A percentile compares a stretch with the other conserved stretches of the same genome.
Conservation (phyloP, 1,140 invertebrate genomes). For the Bombus affinis region DNA sequence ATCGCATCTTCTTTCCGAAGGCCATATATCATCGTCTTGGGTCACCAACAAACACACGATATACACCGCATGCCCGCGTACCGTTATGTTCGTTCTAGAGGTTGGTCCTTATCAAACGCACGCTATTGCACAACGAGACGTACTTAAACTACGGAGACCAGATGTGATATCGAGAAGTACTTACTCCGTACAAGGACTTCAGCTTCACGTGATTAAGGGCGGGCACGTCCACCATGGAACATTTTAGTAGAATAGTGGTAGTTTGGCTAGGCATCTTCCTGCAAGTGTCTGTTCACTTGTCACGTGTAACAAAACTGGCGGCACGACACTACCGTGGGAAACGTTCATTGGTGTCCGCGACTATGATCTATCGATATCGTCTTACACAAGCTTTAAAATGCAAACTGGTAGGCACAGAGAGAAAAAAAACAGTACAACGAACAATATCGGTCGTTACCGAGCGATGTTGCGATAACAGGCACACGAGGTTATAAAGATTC, state of each 20-base stretch:
- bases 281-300: slow-evolving; percentile 48
- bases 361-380: slow-evolving; percentile 47
- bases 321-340: slow-evolving; percentile 62
- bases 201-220: slow-evolving; percentile 80
- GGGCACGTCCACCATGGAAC: slow-evolving; percentile 82
- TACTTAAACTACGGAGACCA: not conserved
- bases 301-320: slow-evolving; percentile 42
- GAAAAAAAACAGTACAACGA: not conserved
- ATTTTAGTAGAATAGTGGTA: slow-evolving; percentile 81
- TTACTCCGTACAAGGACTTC: slow-evolving; percentile 78
- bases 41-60: slow-evolving; percentile 39
- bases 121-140: slow-evolving; percentile 20
- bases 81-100: slow-evolving; percentile 55
- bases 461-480: not conserved
- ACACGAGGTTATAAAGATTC: not conserved
- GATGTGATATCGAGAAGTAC: slow-evolving; percentile 55
- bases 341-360: slow-evolving; percentile 57
- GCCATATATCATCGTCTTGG: slow-evolving; percentile 36
- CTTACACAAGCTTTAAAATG: slow-evolving; percentile 32
- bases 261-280: slow-evolving; percentile 80
- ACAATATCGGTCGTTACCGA: slow-evolving; percentile 1
- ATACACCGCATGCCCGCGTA: slow-evolving; percentile 31
- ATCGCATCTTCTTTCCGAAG: slow-evolving; percentile 14
- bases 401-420: not conserved
- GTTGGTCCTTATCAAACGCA: slow-evolving; percentile 30